These are phyloP conservation scores for Origma solitaria DNA, from an alignment of 2,113 vertebrate genomes.

Conservation along the genomic window DNA sequence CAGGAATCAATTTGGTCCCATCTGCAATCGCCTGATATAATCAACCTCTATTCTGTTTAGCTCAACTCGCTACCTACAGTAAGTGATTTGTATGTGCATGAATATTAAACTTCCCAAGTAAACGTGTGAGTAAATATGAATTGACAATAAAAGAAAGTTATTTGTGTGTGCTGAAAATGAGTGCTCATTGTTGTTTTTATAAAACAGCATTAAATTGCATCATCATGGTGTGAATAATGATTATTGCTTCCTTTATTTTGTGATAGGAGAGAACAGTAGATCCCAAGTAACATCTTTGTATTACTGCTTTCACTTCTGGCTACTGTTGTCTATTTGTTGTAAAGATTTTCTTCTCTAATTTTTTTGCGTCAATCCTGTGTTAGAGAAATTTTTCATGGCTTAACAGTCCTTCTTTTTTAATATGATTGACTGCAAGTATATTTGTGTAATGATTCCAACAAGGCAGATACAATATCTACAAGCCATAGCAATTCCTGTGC, in stretches of 20 bases:
- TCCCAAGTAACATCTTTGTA: not conserved
- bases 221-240: not conserved
- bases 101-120: conserved; percentile 32
- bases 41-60: not conserved
- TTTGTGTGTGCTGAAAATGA: not conserved
- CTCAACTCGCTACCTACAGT: not conserved
- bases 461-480: conserved; percentile 70
- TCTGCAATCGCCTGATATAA: conserved; percentile 4
- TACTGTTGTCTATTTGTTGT: not conserved
- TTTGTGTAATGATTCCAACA: conserved; percentile 59
- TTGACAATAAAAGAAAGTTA: conserved; percentile 23
- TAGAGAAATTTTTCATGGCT: conserved; percentile 3
- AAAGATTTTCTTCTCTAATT: conserved; percentile 3
- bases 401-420: not conserved
- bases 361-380: not conserved
- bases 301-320: not conserved
- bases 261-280: not conserved
- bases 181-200: not conserved
- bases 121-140: conserved; percentile 4
- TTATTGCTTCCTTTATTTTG: not conserved
- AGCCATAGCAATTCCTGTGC: conserved; percentile 51
- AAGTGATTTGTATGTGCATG: not conserved
- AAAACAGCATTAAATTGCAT: not conserved
- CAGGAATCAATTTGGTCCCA: conserved; percentile 25
- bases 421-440: conserved; percentile 24